Evolutionary conservation across 2,113 vertebrate species (phyloP).

Genomic region (Dendropsophus ebraccatus): DNA sequence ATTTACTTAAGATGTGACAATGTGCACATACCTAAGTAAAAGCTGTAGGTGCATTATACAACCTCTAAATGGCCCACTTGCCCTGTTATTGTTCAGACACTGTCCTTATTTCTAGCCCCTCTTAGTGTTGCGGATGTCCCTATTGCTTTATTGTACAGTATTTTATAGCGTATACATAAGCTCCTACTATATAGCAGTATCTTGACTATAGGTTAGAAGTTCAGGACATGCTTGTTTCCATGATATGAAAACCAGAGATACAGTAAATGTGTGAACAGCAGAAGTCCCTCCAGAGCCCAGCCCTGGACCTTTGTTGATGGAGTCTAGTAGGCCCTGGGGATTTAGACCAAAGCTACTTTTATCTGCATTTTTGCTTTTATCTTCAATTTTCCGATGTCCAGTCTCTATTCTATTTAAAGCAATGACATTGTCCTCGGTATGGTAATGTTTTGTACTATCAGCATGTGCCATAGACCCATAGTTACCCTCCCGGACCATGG

Average conservation of each 20-base stretch:
- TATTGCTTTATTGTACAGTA: too few species aligned
- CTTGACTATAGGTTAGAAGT: neutral
- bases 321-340: neutral
- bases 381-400: neutral
- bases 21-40: too few species aligned
- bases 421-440: neutral
- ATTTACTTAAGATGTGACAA: too few species aligned
- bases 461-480: neutral
- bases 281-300: neutral
- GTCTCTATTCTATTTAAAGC: neutral
- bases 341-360: neutral
- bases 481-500: neutral
- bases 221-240: neutral
- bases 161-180: neutral
- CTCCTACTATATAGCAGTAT: neutral
- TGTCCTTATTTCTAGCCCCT: too few species aligned
- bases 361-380: conserved; percentile 11
- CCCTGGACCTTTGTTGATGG: neutral
- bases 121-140: too few species aligned
- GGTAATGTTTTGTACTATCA: neutral
- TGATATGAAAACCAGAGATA: neutral
- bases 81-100: too few species aligned
- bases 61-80: too few species aligned
- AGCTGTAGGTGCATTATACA: too few species aligned
- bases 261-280: neutral